These are phyloP conservation scores for Pseudomyrmex cubaensis DNA, from an alignment of 1,140 invertebrate species.

Conservation along the genomic window DNA sequence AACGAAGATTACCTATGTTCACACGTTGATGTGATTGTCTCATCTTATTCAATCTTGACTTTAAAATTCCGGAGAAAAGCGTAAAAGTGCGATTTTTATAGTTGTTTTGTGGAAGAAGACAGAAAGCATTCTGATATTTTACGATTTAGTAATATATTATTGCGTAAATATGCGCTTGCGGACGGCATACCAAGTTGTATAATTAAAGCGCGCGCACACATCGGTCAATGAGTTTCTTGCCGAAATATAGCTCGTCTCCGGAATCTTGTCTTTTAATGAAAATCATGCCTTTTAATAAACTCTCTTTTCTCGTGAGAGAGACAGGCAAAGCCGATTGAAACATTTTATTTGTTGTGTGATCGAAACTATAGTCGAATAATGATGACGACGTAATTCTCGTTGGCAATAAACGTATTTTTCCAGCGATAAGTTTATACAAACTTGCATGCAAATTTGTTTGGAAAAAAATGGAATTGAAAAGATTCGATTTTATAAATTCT, in stretches of 20 bases:
- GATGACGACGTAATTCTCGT: constrained; percentile 39
- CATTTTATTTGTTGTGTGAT: constrained; percentile 40
- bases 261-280: constrained; percentile 36
- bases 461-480: too few relatives aligned
- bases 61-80: constrained; percentile 33
- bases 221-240: constrained; percentile 47
- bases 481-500: background rate
- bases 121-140: constrained; percentile 63
- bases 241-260: constrained; percentile 34
- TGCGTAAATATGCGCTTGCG: constrained; percentile 46
- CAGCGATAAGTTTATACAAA: background rate
- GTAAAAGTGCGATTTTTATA: constrained; percentile 9
- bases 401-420: background rate
- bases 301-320: background rate
- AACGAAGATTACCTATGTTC: background rate
- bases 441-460: background rate
- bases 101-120: background rate
- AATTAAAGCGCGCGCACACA: constrained; percentile 23
- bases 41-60: constrained; percentile 33
- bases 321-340: constrained; percentile 27
- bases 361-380: constrained; percentile 32
- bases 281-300: constrained; percentile 49
- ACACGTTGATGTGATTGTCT: background rate
- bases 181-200: constrained; percentile 39
- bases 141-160: constrained; percentile 59